Evolutionary conservation across 2,797 vertebrate genomes (phyloP), one percentile per base, ranked within the genome.

Genomic region (Oreortyx pictus): DNA sequence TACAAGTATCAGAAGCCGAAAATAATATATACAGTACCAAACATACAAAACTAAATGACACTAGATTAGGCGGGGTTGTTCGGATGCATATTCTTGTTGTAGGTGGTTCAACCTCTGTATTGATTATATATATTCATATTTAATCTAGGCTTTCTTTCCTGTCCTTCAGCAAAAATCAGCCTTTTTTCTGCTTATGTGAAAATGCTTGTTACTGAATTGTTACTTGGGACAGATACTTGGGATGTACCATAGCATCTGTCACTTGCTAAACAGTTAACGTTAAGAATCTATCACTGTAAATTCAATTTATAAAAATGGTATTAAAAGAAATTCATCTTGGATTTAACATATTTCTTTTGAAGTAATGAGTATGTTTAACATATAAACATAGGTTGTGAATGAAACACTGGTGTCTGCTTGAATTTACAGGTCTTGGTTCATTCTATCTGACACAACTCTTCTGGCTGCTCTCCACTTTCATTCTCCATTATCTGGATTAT

Each of bases 391-490:
- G 3, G 7, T 39, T 70, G 31, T 5, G 7, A 31, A 52, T 86
- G 37, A 35, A 33, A 78, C 44, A 81, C 11, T 11, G 57, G 46
- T 31, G n/a, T 4, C n/a, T 47, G 27, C 33, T 68, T 88, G 33
- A 27, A 47, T 20, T 5, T 52, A 9, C 20, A 56, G 64, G 12
- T 60, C n/a, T 2, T 2, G 11, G 77, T 64, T 88, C 47, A 56
- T 19, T 50, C 46, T 49, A n/a, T 9, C 27, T 33, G 73, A 52
- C 7, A 0, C 0, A 11, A 5, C 33, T 46, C 6, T 46, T 35
- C 39, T 56, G 39, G 27, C 27, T 60, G 44, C 47, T 75, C 41
- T 84, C 37, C 16, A 7, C 24, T 84, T 89, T 27, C 49, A 27
- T 44, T 82, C 46, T 56, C 15, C 27, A 19, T 72, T 3, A 7